Evolutionary conservation across 2,113 vertebrate species (phyloP).

Genomic region (Aplodontia rufa): DNA sequence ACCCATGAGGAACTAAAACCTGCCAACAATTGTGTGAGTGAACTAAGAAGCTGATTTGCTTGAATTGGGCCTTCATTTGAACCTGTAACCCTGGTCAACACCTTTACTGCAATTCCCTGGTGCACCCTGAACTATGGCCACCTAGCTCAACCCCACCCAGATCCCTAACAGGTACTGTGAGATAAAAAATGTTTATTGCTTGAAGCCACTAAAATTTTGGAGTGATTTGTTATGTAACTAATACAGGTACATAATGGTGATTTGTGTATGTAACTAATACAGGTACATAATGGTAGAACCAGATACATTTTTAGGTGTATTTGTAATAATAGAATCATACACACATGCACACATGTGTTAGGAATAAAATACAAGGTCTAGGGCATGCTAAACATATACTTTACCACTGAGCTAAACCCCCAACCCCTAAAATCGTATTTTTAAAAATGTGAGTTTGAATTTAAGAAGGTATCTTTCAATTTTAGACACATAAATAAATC

Average conservation of each 20-base stretch:
- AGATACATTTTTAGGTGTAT: background rate
- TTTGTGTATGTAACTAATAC: background rate
- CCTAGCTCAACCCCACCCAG: background rate
- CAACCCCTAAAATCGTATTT: background rate
- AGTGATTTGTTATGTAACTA: background rate
- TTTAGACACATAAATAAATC: slow-evolving; percentile 29
- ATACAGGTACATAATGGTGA: background rate
- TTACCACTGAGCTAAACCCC: background rate
- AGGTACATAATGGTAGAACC: background rate
- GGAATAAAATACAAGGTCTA: background rate
- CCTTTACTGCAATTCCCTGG: background rate
- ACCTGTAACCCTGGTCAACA: background rate
- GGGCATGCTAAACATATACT: background rate
- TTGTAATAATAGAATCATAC: background rate
- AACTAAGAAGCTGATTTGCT: background rate
- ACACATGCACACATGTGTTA: background rate
- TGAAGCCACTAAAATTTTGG: background rate
- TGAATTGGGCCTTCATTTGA: background rate
- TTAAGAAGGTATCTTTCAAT: background rate
- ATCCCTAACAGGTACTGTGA: background rate
- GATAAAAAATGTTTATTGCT: background rate
- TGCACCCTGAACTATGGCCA: background rate
- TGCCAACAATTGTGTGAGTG: background rate
- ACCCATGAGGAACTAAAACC: background rate
- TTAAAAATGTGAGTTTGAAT: slow-evolving; percentile 8